Evolutionary conservation across 2,888 invertebrate species (phyloP), one percentile per base, ranked within the genome.

Genomic region (Bombylius discolor): DNA sequence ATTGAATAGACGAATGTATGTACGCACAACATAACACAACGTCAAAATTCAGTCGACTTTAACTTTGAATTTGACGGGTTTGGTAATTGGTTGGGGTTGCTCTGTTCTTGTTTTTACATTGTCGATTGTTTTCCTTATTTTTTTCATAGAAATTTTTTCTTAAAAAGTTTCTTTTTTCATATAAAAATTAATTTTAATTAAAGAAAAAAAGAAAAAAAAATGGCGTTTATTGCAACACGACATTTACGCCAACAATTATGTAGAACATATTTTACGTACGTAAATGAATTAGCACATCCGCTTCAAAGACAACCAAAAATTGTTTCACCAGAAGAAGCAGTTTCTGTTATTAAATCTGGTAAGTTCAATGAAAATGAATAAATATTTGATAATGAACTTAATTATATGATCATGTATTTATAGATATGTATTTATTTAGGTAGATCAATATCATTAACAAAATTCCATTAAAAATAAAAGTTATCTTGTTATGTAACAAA

Each of bases 291-390:
- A 48, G 81, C 89, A 46, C 89, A 90, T 75, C 89, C 90, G 13
- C 74, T 87, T 63, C 79, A 83, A 61, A 81, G 82, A 60, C 79
- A 83, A 59, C 90, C 92, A 0, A 82, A 83, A 71, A 83, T 79
- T 76, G 77, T 84, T 23, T 77, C 81, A 7, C 82, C 89, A 0
- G 84, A 87, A 56, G 84, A 91, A 66, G 93, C 89, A 4, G 85
- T 93, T 52, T 78, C 82, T 67, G 81, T 76, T 60, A 78, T 94
- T 55, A 81, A 89, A 73, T 92, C 93, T 61, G 89, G 93, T 92
- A 79, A 77, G 51, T 34, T 14, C 2, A 14, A 13, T 12, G 45
- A 46, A 23, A 47, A 4, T n/a, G 12, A 32, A 51, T 42, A 8
- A 32, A 45, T 44, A 32, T 36, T 14, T 12, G 39, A 5, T 11